phyloP scores from a whole-genome alignment of 35 echinoderm and acorn worm species.

The Lytechinus pictus region DNA sequence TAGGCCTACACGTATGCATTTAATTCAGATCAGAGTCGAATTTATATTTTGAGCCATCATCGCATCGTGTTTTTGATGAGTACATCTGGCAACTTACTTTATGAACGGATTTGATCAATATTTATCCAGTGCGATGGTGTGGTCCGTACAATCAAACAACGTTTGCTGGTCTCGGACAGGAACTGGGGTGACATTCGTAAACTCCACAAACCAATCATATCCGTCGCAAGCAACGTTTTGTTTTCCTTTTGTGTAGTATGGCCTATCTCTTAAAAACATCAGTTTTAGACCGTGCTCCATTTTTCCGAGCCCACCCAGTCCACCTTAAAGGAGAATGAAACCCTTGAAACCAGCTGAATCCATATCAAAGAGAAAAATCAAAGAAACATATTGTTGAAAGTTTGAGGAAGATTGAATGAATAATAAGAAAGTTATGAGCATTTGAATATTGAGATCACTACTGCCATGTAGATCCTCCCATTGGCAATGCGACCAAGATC shows the following conservation, averaged over 20 bases:
- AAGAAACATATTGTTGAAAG: no score
- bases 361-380: no score
- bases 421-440: no score
- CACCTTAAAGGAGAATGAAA: no score
- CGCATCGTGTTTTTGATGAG: not conserved
- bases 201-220: slow-evolving; percentile 43
- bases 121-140: not conserved
- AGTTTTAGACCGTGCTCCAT: not conserved
- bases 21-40: no score
- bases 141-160: not conserved
- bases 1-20: no score
- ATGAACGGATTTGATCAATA: not conserved
- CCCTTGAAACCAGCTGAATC: no score
- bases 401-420: no score
- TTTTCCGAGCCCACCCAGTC: not conserved
- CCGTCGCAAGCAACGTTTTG: not conserved
- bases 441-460: no score
- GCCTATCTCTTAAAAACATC: not conserved
- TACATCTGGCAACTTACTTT: not conserved
- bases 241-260: slow-evolving; percentile 4
- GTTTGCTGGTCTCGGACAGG: slow-evolving; percentile 17
- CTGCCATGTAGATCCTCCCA: no score
- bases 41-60: not conserved
- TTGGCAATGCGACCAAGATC: no score
- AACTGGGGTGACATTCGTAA: slow-evolving; percentile 24